Evolutionary conservation across 2,888 invertebrate genomes (phyloP), one percentile per base, ranked within the genome.

Genomic region (Limnephilus rhombicus): DNA sequence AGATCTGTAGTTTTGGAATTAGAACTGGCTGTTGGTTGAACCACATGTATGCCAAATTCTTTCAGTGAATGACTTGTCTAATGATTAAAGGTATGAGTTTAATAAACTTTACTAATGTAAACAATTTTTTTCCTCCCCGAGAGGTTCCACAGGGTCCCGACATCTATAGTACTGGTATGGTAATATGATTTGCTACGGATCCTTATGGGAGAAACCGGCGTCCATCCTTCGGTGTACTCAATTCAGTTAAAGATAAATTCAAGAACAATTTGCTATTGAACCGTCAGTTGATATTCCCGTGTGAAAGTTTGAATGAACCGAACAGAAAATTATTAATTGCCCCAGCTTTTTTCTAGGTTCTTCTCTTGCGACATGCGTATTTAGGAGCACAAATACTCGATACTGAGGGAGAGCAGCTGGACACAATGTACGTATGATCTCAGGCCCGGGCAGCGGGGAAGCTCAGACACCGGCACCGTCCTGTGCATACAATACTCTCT

Each of bases 291-390:
- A 91, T 92, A 94, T 94, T 94, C 93, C 94, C 94, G 95, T 94
- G 95, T 95, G 96, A 95, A 95, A 95, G 95, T 94, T 95, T 94
- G 96, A 95, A 95, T 95, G 96, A 95, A 94, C 95, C 95, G 95
- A 95, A 95, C 95, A 95, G 95, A 96, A 96, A 96, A 96, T 95
- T 96, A 96, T 96, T 97, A 96, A 96, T 96, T 95, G 96, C 96
- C 96, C 96, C 96, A 97, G 96, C 96, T 96, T 96, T 96, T 96
- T 97, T 96, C 96, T 96, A 97, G 96, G 96, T 96, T 95, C 95
- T 93, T 94, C 93, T 94, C 93, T 94, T 92, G 94, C 93, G 93
- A 94, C 93, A 91, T 94, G 93, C 92, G 94, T 94, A 94, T 94
- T 94, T 94, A 93, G 94, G 93, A 92, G 95, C 95, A 95, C 94